Base-by-base conservation (phyloP, 2,113 vertebrate genomes). In the Chaenogobius annularis region DNA sequence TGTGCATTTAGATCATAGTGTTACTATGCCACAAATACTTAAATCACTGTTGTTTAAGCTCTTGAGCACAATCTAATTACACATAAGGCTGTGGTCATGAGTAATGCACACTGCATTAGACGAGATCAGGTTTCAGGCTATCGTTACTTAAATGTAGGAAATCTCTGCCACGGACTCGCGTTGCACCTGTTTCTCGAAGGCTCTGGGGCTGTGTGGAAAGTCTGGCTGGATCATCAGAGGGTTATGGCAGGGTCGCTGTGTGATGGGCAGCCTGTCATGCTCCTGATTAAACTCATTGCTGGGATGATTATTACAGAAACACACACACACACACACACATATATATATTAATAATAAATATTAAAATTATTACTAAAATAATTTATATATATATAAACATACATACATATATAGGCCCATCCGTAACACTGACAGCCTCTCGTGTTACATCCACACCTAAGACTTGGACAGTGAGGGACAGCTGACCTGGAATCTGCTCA, bases 341-440 rank as follows among this genome's bases (percentile, higher is more conserved):
- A n/a, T n/a, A n/a, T n/a, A n/a, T n/a, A n/a, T n/a, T n/a, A n/a
- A n/a, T n/a, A n/a, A n/a, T n/a, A n/a, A n/a, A n/a, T n/a, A n/a
- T n/a, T n/a, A n/a, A n/a, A n/a, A n/a, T n/a, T n/a, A n/a, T n/a
- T n/a, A n/a, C n/a, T n/a, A n/a, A n/a, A n/a, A n/a, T n/a, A n/a
- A n/a, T n/a, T n/a, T n/a, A 31, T 31, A 31, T 31, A 31, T 31
- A 31, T 31, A 31, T 31, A 31, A 2, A 31, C 4, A 31, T 31
- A 31, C 4, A 89, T 88, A 78, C 79, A 91, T 80, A 91, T 93
- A 86, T 90, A 91, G 89, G 70, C 78, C 55, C 46, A 66, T 72
- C 61, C 12, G 78, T 83, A 83, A 83, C n/a, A 72, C 70, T 65
- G 23, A 71, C 72, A 81, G 72, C 73, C 75, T 80, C 87, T 92